Percentiles rank a stretch among this genome's conserved stretches.
phyloP scores from a whole-genome alignment of 2,113 vertebrate genomes.

The Theristicus caerulescens region DNA sequence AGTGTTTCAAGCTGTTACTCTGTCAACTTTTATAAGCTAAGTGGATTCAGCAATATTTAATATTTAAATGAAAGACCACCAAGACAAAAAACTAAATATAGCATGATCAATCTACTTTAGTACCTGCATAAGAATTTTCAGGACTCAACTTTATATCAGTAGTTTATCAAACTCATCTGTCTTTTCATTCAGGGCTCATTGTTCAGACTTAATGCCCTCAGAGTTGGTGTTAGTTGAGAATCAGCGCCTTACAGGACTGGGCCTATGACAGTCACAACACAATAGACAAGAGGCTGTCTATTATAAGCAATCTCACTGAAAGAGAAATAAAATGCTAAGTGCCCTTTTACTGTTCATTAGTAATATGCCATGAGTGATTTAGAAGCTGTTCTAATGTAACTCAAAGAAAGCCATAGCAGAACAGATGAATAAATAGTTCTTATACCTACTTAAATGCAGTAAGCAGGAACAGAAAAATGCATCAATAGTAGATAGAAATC shows the following conservation, averaged over 20 bases:
- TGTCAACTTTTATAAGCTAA: constrained; percentile 32
- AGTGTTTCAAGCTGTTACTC: constrained; percentile 40
- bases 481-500: background rate
- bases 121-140: background rate
- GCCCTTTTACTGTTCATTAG: background rate
- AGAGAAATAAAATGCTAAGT: background rate
- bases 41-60: background rate
- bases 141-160: background rate
- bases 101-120: background rate
- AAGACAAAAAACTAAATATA: background rate
- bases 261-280: background rate
- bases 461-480: background rate
- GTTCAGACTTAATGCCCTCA: background rate
- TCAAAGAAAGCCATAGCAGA: background rate
- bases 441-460: background rate
- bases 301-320: background rate
- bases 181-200: background rate
- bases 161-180: background rate
- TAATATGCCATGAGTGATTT: background rate
- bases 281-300: background rate
- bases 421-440: background rate
- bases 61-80: background rate
- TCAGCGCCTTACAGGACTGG: background rate
- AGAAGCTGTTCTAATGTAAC: background rate
- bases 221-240: background rate